phyloP scores from a whole-genome alignment of 2,888 invertebrate genomes.

The Endotricha flammealis region DNA sequence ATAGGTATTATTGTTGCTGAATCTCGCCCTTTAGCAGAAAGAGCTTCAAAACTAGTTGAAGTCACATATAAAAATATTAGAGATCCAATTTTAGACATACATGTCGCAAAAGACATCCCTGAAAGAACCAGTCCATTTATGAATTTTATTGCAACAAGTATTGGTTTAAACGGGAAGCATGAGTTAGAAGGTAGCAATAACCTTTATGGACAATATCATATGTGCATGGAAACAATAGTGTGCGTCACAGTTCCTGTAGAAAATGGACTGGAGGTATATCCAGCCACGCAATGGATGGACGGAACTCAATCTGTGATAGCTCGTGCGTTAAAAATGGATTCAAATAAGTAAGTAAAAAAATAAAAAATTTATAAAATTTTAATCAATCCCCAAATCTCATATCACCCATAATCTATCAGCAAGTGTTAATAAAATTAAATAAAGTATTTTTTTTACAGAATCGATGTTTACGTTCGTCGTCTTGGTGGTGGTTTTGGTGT shows the following conservation, averaged over 20 bases:
- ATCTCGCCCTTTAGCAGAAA: conserved; percentile 56
- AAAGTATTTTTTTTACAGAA: no score
- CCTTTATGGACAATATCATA: conserved; percentile 83
- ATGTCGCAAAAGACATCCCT: conserved; percentile 17
- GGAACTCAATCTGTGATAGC: conserved; percentile 73
- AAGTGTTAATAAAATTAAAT: no score
- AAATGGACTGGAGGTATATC: conserved; percentile 81
- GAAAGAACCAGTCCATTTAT: conserved; percentile 8
- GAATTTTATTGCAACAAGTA: conserved; percentile 32
- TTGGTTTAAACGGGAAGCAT: conserved; percentile 54
- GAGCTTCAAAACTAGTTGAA: conserved; percentile 68
- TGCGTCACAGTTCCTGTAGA: conserved; percentile 82
- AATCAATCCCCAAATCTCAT: no score
- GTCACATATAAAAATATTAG: conserved; percentile 53
- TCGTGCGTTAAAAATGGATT: conserved; percentile 68
- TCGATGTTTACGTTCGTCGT: conserved; percentile 73
- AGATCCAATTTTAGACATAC: conserved; percentile 20
- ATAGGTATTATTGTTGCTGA: conserved; percentile 80
- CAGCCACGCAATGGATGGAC: conserved; percentile 81
- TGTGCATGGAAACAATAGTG: conserved; percentile 83
- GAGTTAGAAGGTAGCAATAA: conserved; percentile 69
- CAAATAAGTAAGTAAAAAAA: conserved; percentile 19
- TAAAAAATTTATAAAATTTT: no score
- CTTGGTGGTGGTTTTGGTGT: conserved; percentile 77
- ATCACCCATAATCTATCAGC: no score